Conservation (phyloP, 2,797 vertebrate genomes). For the Muraenolepis orangiensis region DNA sequence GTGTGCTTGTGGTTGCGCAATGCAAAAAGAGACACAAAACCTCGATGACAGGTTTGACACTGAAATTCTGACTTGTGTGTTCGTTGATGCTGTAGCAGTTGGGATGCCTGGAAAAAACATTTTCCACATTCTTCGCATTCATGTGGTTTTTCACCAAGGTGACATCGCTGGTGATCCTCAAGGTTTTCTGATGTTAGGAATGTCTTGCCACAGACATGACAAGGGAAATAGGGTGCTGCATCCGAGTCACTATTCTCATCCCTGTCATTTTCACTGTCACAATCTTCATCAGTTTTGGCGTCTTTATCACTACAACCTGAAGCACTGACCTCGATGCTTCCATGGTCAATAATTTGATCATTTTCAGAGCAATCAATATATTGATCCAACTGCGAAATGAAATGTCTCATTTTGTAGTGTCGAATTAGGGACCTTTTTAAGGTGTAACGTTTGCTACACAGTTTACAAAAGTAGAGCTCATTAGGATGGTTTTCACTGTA, state of each 20-base stretch:
- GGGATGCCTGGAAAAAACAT: constrained; percentile 75
- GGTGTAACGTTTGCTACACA: constrained; percentile 67
- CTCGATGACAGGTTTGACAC: constrained; percentile 75
- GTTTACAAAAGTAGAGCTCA: constrained; percentile 56
- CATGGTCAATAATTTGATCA: constrained; percentile 37
- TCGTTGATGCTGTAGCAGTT: constrained; percentile 77
- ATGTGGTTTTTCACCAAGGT: constrained; percentile 79
- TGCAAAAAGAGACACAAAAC: constrained; percentile 75
- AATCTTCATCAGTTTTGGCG: constrained; percentile 51
- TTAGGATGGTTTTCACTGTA: constrained; percentile 53
- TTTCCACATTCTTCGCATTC: constrained; percentile 79
- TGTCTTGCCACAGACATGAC: constrained; percentile 81
- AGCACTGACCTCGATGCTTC: constrained; percentile 34
- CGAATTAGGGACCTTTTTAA: constrained; percentile 62
- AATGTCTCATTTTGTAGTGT: constrained; percentile 67
- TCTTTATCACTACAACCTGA: constrained; percentile 13
- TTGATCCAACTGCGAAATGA: constrained; percentile 27
- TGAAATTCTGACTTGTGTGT: constrained; percentile 80
- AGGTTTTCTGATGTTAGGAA: constrained; percentile 77
- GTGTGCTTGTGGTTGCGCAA: constrained; percentile 76
- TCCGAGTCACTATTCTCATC: constrained; percentile 69
- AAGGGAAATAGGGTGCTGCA: constrained; percentile 79
- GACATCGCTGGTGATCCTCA: constrained; percentile 80
- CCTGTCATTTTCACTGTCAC: constrained; percentile 38
- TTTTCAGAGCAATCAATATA: constrained; percentile 6